phyloP scores from a whole-genome alignment of 2,888 invertebrate species.

The Lasioglossum villosulum region DNA sequence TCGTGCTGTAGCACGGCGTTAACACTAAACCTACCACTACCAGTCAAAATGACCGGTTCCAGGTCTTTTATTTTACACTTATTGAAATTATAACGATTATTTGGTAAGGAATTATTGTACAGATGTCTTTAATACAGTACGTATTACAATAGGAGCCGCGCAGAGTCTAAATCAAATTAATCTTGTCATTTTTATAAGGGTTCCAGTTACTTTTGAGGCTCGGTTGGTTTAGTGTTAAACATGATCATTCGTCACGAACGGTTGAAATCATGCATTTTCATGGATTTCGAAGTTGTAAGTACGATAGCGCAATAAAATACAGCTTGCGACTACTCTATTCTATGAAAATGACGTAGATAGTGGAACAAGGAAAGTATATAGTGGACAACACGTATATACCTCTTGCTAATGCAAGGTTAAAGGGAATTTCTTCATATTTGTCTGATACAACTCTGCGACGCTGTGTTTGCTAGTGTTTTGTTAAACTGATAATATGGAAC shows the following conservation, averaged over 20 bases:
- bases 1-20: neutral
- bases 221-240: too few species aligned
- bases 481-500: neutral
- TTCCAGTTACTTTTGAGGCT: too few species aligned
- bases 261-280: neutral
- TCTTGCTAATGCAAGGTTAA: neutral
- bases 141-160: too few species aligned
- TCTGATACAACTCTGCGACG: neutral
- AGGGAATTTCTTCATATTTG: neutral
- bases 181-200: too few species aligned
- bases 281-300: neutral
- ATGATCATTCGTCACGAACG: neutral
- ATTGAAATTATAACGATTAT: too few species aligned
- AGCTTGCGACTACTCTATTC: neutral
- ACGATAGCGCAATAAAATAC: neutral
- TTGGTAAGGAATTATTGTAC: too few species aligned
- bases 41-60: too few species aligned
- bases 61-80: too few species aligned
- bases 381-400: neutral
- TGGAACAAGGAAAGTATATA: neutral
- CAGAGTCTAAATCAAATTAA: too few species aligned
- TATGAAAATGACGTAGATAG: neutral
- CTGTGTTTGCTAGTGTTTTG: neutral
- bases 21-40: too few species aligned
- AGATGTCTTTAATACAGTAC: too few species aligned